Percentiles rank a stretch among this genome's conserved stretches.
phyloP scores from a whole-genome alignment of 2,113 vertebrate genomes.

The Rhipidura dahli region DNA sequence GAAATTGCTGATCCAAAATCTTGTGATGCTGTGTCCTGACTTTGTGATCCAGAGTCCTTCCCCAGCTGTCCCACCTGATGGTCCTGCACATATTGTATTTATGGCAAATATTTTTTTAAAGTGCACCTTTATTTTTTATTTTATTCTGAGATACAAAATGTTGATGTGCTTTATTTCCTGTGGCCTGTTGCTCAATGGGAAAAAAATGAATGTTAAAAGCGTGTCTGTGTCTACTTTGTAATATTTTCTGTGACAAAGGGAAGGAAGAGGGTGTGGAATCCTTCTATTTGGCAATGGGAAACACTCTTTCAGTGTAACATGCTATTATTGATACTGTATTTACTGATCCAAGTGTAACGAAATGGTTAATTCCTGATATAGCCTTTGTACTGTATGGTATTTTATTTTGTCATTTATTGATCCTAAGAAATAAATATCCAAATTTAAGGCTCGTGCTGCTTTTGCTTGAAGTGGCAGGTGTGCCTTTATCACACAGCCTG shows the following conservation, averaged over 20 bases:
- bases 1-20: not conserved
- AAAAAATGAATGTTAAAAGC: slow-evolving; percentile 11
- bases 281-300: slow-evolving; percentile 4
- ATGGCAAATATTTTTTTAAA: slow-evolving; percentile 23
- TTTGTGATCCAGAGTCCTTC: slow-evolving; percentile 10
- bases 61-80: not conserved
- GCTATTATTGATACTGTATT: slow-evolving; percentile 34
- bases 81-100: slow-evolving; percentile 16
- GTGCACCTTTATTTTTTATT: not conserved
- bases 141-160: not conserved
- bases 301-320: not conserved
- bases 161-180: slow-evolving; percentile 50
- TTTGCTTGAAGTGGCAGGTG: not conserved
- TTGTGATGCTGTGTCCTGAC: not conserved
- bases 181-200: slow-evolving; percentile 11
- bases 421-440: slow-evolving; percentile 58
- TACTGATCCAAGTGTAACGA: slow-evolving; percentile 37
- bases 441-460: not conserved
- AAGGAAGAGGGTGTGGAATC: slow-evolving; percentile 1
- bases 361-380: slow-evolving; percentile 22
- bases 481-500: not conserved
- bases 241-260: slow-evolving; percentile 11
- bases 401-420: slow-evolving; percentile 49
- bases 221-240: not conserved
- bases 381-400: slow-evolving; percentile 55